Evolutionary conservation across 2,797 vertebrate genomes (phyloP), one percentile per base, ranked within the genome.

Genomic region (Malurus leucopterus): DNA sequence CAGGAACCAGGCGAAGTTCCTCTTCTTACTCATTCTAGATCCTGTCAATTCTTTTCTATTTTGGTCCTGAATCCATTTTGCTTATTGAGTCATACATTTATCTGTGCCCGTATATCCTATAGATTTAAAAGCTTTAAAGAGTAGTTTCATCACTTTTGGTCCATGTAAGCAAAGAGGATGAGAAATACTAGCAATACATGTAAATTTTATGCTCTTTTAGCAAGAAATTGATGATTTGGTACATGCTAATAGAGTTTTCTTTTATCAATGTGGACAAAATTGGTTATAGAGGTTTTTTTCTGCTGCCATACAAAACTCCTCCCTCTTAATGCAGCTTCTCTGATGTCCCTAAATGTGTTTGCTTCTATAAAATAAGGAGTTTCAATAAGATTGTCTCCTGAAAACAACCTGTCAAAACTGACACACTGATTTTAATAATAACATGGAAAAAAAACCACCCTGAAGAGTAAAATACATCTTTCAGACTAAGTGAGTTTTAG

Each of bases 21-120:
- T 94, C 62, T 51, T 40, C 78, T 93, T 93, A 91, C 59, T 94
- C 90, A 89, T 63, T 90, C 61, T 80, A 82, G 75, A 89, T 91
- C 88, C 88, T 89, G 91, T 86, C 36, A 77, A 40, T 92, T 84
- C 75, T 77, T 72, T 80, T 55, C 86, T 91, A 63, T 94, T 95
- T 90, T 55, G 38, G 65, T 85, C 82, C 49, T 32, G 62, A 74
- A 38, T 77, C 65, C 15, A 19, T 41, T 86, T 85, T 71, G 27
- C 7, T 71, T 29, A 21, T 30, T 83, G 84, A 71, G n/a, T 71
- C 46, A 22, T 71, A 5, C 29, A 5, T 75, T 9, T 76, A 26
- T 80, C 54, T 50, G 8, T 76, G 44, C 41, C 16, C 76, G 38
- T 68, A 68, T 34, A 76, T 67, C n/a, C 43, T 64, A 11, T 46